A percentile compares a stretch with the other conserved stretches of the same genome.
Conservation (phyloP, 2,797 vertebrate species). For the Xyrichtys novacula region DNA sequence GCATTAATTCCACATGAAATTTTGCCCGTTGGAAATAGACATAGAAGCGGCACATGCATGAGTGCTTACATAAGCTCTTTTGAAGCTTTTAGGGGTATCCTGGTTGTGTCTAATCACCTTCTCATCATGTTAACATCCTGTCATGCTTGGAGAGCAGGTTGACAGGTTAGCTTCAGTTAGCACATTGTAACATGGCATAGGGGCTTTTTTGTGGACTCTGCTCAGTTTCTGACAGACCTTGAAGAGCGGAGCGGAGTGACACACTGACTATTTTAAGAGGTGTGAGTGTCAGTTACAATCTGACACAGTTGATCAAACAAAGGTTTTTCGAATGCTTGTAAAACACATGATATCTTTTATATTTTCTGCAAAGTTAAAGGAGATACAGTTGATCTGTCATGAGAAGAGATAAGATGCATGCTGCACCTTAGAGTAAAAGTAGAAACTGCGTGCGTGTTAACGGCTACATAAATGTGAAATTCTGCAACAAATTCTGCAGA, state of each 20-base stretch:
- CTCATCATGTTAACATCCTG: constrained; percentile 42
- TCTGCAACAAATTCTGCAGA: constrained; percentile 21
- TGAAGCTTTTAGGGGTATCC: constrained; percentile 11
- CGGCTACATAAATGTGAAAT: not conserved
- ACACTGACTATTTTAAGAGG: constrained; percentile 20
- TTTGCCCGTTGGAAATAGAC: too few species aligned
- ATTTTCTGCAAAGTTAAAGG: not conserved
- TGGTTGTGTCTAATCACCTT: constrained; percentile 29
- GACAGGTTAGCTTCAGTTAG: constrained; percentile 49
- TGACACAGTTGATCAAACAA: constrained; percentile 6
- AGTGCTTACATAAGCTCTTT: not conserved
- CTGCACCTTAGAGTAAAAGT: not conserved
- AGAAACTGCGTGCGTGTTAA: not conserved
- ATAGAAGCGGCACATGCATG: not conserved
- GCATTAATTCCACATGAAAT: too few species aligned
- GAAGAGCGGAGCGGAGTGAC: constrained; percentile 30
- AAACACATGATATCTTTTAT: not conserved
- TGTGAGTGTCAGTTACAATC: not conserved
- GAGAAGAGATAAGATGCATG: not conserved
- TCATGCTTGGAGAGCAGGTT: constrained; percentile 42
- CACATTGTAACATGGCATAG: constrained; percentile 38
- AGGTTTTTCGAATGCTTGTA: not conserved
- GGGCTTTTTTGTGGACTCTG: constrained; percentile 40
- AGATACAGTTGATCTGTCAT: not conserved
- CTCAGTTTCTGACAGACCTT: constrained; percentile 14